These are phyloP conservation scores for Drosophila barbarae DNA, from an alignment of 2,888 invertebrate species.

Conservation along the genomic window DNA sequence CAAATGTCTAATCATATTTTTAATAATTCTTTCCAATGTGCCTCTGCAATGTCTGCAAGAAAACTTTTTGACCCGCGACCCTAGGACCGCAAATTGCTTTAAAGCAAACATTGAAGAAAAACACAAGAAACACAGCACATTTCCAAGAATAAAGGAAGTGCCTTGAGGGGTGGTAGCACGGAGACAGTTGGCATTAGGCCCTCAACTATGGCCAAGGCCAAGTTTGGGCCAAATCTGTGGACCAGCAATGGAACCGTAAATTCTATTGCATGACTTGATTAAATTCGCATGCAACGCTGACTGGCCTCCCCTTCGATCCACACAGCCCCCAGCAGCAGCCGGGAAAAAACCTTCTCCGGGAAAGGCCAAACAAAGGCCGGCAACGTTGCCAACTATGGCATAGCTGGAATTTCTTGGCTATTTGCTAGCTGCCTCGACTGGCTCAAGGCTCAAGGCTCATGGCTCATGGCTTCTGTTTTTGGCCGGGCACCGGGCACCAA, in stretches of 20 bases:
- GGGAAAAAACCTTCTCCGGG: not conserved
- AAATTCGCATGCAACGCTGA: constrained; percentile 72
- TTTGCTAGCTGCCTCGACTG: constrained; percentile 30
- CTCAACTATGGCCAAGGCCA: constrained; percentile 25
- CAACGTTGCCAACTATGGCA: constrained; percentile 39
- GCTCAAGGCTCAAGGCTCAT: constrained; percentile 11
- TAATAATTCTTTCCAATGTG: constrained; percentile 1
- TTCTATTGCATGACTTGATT: constrained; percentile 79
- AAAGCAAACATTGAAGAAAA: constrained; percentile 42
- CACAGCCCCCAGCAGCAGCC: constrained; percentile 1
- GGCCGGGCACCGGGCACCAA: not conserved
- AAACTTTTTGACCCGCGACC: constrained; percentile 28
- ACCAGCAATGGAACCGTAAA: constrained; percentile 69
- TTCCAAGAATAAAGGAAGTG: constrained; percentile 22
- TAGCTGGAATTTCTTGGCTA: constrained; percentile 41
- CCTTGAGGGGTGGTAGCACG: not conserved
- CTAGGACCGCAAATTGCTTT: constrained; percentile 66
- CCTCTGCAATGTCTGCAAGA: constrained; percentile 14
- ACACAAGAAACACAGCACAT: constrained; percentile 24
- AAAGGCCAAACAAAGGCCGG: constrained; percentile 41
- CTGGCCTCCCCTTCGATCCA: constrained; percentile 14
- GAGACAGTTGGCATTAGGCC: constrained; percentile 13
- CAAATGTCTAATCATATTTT: not conserved
- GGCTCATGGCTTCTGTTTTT: constrained; percentile 26
- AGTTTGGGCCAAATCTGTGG: constrained; percentile 40